Conservation (phyloP, 1,140 invertebrate species). For the Caenorhabditis brenneri region DNA sequence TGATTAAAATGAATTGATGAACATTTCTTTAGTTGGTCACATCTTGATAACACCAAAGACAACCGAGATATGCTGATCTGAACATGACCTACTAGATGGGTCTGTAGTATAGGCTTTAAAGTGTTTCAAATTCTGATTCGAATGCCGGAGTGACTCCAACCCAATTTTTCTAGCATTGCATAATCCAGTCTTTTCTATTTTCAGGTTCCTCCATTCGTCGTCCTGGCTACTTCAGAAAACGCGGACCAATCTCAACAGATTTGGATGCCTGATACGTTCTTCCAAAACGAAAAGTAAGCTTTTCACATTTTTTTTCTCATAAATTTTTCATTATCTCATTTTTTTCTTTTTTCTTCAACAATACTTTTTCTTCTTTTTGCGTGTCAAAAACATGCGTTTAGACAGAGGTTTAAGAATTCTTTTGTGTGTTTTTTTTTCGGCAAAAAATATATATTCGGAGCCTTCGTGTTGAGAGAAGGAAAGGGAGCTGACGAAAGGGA, state of each 20-base stretch:
- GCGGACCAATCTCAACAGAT: conserved; percentile 86
- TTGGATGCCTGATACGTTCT: conserved; percentile 97
- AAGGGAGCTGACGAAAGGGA: too few relatives aligned
- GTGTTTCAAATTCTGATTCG: too few relatives aligned
- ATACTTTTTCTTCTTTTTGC: too few relatives aligned
- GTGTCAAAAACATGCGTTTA: neutral
- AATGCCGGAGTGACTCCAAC: too few relatives aligned
- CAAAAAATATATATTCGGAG: neutral
- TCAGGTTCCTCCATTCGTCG: conserved; percentile 66
- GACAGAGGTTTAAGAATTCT: neutral
- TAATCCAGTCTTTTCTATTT: too few relatives aligned
- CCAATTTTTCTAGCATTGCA: too few relatives aligned
- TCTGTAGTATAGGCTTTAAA: too few relatives aligned
- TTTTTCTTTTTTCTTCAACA: neutral
- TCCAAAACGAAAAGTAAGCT: conserved; percentile 94
- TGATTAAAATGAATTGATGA: too few relatives aligned
- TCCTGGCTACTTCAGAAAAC: conserved; percentile 77
- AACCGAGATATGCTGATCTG: too few relatives aligned
- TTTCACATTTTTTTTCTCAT: conserved; percentile 72
- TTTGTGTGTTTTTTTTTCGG: neutral
- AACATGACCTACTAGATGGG: too few relatives aligned
- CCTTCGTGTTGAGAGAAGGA: neutral
- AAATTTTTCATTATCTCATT: neutral
- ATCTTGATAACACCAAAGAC: too few relatives aligned
- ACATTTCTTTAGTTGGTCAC: too few relatives aligned